phyloP scores from a whole-genome alignment of 1,140 invertebrate genomes.

The Reticulitermes speratus region DNA sequence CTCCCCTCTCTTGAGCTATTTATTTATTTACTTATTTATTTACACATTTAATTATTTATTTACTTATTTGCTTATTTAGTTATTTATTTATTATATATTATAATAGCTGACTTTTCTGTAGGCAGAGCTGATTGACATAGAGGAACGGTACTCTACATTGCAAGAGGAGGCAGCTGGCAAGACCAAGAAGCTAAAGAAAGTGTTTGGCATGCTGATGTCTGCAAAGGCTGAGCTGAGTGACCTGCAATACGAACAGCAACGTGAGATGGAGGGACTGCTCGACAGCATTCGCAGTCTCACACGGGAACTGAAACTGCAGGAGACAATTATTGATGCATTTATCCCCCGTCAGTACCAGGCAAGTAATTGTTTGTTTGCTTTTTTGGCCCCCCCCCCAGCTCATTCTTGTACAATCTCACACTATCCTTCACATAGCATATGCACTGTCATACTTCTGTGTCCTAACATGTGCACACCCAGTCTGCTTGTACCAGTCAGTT shows the following conservation, averaged over 20 bases:
- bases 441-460: background rate
- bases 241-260: constrained; percentile 89
- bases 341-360: constrained; percentile 87
- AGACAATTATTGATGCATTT: constrained; percentile 70
- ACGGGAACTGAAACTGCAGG: constrained; percentile 78
- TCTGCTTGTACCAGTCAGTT: background rate
- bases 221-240: constrained; percentile 86
- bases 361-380: too few relatives aligned
- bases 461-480: background rate
- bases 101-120: constrained; percentile 42
- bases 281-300: constrained; percentile 88
- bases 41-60: too few relatives aligned
- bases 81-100: too few relatives aligned
- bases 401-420: background rate
- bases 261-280: constrained; percentile 93
- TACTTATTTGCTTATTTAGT: too few relatives aligned
- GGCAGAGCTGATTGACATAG: constrained; percentile 90
- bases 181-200: constrained; percentile 90
- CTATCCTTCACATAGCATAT: background rate
- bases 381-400: constrained; percentile 43
- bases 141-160: constrained; percentile 91
- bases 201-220: constrained; percentile 76
- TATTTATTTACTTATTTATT: too few relatives aligned
- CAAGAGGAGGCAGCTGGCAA: constrained; percentile 92
- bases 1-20: too few relatives aligned